These are phyloP conservation scores for Tauraco hartlaubi DNA, from an alignment of 2,797 vertebrate species.

Conservation along the genomic window DNA sequence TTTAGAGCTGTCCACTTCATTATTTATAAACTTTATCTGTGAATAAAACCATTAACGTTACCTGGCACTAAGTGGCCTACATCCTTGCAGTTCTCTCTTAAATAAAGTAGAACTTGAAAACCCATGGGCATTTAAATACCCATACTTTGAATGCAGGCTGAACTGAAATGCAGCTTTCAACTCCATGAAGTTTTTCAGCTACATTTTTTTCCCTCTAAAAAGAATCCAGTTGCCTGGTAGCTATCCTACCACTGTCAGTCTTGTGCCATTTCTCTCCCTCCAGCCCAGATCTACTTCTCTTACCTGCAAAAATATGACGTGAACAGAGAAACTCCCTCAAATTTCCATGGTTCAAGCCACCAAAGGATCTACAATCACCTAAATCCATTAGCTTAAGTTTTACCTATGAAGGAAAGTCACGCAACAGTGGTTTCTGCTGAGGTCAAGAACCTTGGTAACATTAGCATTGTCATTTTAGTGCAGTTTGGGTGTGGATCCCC, in stretches of 20 bases:
- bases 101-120: constrained; percentile 12
- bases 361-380: neutral
- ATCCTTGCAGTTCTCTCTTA: neutral
- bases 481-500: neutral
- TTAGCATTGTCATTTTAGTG: neutral
- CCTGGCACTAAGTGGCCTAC: neutral
- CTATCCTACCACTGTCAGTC: neutral
- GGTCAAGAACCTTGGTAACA: neutral
- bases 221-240: neutral
- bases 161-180: neutral
- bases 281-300: neutral
- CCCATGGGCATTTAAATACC: neutral
- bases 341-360: neutral
- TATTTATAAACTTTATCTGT: constrained; percentile 17
- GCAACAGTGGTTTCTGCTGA: neutral
- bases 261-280: neutral
- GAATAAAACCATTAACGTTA: neutral
- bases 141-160: neutral
- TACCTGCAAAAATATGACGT: neutral
- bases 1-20: neutral
- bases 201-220: neutral
- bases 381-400: neutral
- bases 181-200: neutral
- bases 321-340: neutral
- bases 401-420: neutral